Percentiles rank a stretch among this genome's conserved stretches.
These are phyloP conservation scores for Aegotheles bennettii DNA, from an alignment of 2,113 vertebrate genomes.

Conservation along the genomic window DNA sequence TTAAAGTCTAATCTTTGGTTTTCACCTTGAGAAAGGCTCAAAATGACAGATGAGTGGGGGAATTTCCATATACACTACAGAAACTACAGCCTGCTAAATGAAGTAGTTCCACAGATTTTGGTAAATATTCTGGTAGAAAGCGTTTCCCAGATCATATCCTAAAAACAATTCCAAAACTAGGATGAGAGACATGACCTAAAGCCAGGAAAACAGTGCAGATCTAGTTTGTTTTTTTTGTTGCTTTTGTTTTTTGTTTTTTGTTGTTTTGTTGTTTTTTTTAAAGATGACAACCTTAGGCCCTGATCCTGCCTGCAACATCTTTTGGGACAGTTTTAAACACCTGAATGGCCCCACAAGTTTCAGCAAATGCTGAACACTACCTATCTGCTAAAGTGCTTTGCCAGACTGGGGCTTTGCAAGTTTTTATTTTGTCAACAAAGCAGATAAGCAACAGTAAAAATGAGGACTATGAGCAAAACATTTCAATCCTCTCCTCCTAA, in stretches of 20 bases:
- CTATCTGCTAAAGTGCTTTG: background rate
- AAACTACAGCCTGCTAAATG: background rate
- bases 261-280: no score
- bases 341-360: background rate
- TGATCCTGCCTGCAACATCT: background rate
- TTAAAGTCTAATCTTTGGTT: constrained; percentile 68
- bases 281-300: background rate
- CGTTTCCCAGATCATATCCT: background rate
- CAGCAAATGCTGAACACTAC: background rate
- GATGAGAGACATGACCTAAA: background rate
- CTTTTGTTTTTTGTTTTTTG: no score
- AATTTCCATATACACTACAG: background rate
- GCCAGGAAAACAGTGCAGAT: background rate
- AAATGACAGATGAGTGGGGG: background rate
- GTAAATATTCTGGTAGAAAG: background rate
- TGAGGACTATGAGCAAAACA: background rate
- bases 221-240: background rate
- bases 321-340: background rate
- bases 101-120: background rate
- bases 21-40: constrained; percentile 46
- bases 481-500: background rate
- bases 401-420: background rate
- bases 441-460: background rate
- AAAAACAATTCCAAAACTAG: background rate
- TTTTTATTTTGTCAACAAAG: background rate